phyloP scores from a whole-genome alignment of 1,140 invertebrate genomes.

The Drosophila watanabei region DNA sequence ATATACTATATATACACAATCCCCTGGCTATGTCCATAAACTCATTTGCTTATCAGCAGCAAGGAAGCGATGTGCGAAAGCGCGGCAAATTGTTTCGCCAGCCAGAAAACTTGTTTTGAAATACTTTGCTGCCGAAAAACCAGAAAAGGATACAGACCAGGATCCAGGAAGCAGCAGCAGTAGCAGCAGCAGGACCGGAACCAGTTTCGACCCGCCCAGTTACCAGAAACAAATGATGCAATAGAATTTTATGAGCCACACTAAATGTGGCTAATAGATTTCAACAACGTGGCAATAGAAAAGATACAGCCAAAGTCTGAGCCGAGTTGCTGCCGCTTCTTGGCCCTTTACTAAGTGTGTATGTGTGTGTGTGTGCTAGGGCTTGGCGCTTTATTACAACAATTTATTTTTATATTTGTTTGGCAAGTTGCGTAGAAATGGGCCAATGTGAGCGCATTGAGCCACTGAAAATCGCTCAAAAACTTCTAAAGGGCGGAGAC shows the following conservation, averaged over 20 bases:
- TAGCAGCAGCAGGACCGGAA: slow-evolving; percentile 20
- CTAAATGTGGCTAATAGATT: slow-evolving; percentile 84
- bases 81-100: slow-evolving; percentile 72
- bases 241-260: slow-evolving; percentile 84
- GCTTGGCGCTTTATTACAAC: slow-evolving; percentile 69
- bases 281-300: slow-evolving; percentile 84
- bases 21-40: slow-evolving; percentile 67
- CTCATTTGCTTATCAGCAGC: slow-evolving; percentile 74
- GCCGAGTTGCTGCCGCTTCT: slow-evolving; percentile 45
- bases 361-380: slow-evolving; percentile 45
- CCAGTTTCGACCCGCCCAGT: slow-evolving; percentile 46
- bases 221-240: slow-evolving; percentile 82
- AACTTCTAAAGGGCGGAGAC: slow-evolving; percentile 48
- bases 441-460: slow-evolving; percentile 64
- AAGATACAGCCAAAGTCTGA: slow-evolving; percentile 79
- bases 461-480: slow-evolving; percentile 73
- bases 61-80: slow-evolving; percentile 46
- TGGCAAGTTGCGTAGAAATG: slow-evolving; percentile 81
- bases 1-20: slow-evolving; percentile 20
- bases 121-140: slow-evolving; percentile 59
- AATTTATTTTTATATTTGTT: slow-evolving; percentile 85
- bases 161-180: slow-evolving; percentile 10
- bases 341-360: slow-evolving; percentile 16
- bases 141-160: slow-evolving; percentile 47
- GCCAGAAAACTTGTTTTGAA: slow-evolving; percentile 78